Conservation (phyloP, 2,113 vertebrate species). For the Chunga burmeisteri region DNA sequence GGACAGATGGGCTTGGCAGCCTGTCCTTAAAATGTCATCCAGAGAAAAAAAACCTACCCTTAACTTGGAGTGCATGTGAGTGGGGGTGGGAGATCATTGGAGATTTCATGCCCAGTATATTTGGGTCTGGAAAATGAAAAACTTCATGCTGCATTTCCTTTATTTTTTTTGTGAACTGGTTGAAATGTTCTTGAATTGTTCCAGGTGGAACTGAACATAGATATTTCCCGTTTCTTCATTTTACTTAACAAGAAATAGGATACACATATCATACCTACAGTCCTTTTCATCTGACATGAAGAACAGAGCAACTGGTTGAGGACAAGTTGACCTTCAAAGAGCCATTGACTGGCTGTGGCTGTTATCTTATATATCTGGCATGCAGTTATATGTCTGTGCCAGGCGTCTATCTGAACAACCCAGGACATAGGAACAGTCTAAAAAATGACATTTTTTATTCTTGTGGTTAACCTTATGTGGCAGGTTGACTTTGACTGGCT, state of each 20-base stretch:
- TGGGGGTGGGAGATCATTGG: neutral
- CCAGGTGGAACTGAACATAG: neutral
- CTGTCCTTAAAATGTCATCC: slow-evolving; percentile 24
- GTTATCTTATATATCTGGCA: neutral
- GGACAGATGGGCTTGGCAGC: slow-evolving; percentile 51
- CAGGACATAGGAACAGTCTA: neutral
- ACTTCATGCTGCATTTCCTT: neutral
- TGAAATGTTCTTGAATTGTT: neutral
- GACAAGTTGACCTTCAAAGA: neutral
- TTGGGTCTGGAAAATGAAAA: neutral
- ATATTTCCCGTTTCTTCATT: neutral
- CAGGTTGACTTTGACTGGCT: neutral
- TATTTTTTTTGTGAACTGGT: neutral
- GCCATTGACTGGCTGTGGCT: neutral
- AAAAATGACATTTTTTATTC: neutral
- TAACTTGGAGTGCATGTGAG: neutral
- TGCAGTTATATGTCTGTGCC: neutral
- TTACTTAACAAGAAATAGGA: neutral
- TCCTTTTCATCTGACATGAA: neutral
- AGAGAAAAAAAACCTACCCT: neutral
- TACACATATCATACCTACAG: neutral
- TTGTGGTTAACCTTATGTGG: neutral
- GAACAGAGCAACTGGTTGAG: neutral
- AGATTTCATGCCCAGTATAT: neutral
- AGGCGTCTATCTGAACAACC: neutral